These are phyloP conservation scores for Odobenus rosmarus DNA, from an alignment of 2,113 vertebrate genomes.

Conservation along the genomic window DNA sequence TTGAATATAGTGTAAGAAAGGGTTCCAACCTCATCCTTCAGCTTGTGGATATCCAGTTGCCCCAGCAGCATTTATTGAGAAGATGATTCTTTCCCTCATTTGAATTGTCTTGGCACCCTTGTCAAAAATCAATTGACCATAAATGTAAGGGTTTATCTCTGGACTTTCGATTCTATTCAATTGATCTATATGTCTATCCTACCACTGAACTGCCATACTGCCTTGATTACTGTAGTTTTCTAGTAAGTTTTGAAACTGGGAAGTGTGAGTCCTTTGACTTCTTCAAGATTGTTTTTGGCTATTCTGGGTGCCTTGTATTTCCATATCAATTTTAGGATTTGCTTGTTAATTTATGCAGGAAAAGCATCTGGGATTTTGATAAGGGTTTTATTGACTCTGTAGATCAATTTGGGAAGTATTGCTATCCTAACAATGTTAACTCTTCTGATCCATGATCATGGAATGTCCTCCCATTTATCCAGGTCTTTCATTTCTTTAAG, in stretches of 20 bases:
- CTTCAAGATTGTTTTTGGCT: neutral
- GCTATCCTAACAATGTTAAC: neutral
- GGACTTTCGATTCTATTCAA: neutral
- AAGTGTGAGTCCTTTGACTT: neutral
- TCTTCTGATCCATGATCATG: neutral
- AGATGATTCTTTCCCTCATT: neutral
- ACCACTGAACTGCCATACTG: neutral
- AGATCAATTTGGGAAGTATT: neutral
- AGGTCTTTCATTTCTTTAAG: neutral
- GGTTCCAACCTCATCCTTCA: neutral
- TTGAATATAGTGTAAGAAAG: neutral
- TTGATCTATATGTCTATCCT: neutral
- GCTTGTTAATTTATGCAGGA: neutral
- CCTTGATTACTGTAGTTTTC: neutral
- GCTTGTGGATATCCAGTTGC: neutral
- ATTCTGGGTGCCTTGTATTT: neutral
- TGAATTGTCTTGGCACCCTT: neutral
- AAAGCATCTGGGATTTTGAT: neutral
- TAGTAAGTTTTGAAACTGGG: neutral
- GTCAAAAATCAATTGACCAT: neutral
- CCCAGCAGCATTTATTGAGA: neutral
- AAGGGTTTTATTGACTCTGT: neutral
- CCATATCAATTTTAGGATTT: neutral
- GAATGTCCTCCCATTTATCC: neutral
- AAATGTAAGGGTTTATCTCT: neutral